A percentile compares a stretch with the other conserved stretches of the same genome.
Conservation (phyloP, 2,797 vertebrate genomes). For the Silurus lanzhouensis region DNA sequence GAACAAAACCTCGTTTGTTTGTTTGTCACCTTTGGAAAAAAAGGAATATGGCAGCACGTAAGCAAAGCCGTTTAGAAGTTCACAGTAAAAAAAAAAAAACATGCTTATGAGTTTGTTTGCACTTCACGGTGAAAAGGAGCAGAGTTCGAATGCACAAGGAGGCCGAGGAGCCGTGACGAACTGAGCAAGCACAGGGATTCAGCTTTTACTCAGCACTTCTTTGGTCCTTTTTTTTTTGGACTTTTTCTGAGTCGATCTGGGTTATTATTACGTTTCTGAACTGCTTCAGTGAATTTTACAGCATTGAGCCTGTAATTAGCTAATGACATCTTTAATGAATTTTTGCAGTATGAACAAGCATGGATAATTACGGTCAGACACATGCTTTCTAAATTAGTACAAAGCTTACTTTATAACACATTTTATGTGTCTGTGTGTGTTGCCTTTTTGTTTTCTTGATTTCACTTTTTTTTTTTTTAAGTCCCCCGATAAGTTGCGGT, state of each 20-base stretch:
- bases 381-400: background rate
- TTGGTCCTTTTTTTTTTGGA: background rate
- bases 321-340: slow-evolving; percentile 38
- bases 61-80: slow-evolving; percentile 35
- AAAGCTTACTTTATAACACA: no score
- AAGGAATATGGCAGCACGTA: slow-evolving; percentile 37
- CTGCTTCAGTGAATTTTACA: slow-evolving; percentile 27
- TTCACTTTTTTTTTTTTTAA: no score
- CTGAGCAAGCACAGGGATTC: background rate
- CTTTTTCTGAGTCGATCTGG: background rate
- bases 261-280: background rate
- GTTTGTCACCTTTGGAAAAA: slow-evolving; percentile 52
- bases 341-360: background rate
- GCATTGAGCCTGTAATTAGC: slow-evolving; percentile 41
- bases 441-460: no score
- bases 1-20: slow-evolving; percentile 48
- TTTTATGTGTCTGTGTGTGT: background rate
- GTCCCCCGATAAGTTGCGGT: no score
- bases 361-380: background rate
- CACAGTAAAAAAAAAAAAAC: slow-evolving; percentile 45
- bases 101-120: slow-evolving; percentile 30
- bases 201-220: background rate
- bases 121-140: slow-evolving; percentile 31
- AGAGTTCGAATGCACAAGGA: slow-evolving; percentile 20
- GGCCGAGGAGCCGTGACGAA: background rate